Evolutionary conservation across 2,797 vertebrate genomes (phyloP).

Genomic region (Synaphobranchus kaupii): DNA sequence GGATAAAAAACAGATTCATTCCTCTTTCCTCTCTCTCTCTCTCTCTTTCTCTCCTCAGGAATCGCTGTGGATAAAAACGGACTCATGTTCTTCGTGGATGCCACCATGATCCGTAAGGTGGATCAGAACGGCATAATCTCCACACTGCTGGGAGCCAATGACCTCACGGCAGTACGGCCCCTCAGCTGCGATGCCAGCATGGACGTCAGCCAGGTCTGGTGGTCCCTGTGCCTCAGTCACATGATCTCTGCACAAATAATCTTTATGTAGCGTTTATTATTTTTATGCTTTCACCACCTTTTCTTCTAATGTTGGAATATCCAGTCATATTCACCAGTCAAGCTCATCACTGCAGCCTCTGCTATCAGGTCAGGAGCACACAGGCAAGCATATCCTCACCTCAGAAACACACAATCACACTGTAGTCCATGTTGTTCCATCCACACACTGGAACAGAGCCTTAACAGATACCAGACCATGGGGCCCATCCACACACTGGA

Average conservation of each 20-base stretch:
- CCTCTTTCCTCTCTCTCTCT: no score
- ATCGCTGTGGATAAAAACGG: conserved; percentile 97
- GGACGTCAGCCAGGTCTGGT: conserved; percentile 92
- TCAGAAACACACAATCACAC: no score
- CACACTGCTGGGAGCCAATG: conserved; percentile 93
- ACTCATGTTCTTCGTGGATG: conserved; percentile 97
- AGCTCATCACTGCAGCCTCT: no score
- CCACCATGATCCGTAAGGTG: conserved; percentile 97
- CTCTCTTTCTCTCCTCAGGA: conserved; percentile 66
- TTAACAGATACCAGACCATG: no score
- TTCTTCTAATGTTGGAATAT: no score
- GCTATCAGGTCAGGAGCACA: no score
- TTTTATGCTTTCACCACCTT: no score
- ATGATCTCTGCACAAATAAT: background rate
- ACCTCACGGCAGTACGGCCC: conserved; percentile 78
- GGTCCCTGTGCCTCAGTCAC: background rate
- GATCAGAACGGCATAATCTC: conserved; percentile 99
- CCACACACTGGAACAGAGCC: no score
- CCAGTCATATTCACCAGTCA: no score
- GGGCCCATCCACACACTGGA: no score
- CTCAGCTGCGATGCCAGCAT: conserved; percentile 98
- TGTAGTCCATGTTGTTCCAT: no score
- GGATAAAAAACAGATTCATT: conserved; percentile 94
- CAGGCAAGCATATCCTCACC: no score
- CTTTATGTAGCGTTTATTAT: background rate